A percentile compares a stretch with the other conserved stretches of the same genome.
Evolutionary conservation across 2,113 vertebrate species (phyloP).

Genomic region (Proteles cristata): DNA sequence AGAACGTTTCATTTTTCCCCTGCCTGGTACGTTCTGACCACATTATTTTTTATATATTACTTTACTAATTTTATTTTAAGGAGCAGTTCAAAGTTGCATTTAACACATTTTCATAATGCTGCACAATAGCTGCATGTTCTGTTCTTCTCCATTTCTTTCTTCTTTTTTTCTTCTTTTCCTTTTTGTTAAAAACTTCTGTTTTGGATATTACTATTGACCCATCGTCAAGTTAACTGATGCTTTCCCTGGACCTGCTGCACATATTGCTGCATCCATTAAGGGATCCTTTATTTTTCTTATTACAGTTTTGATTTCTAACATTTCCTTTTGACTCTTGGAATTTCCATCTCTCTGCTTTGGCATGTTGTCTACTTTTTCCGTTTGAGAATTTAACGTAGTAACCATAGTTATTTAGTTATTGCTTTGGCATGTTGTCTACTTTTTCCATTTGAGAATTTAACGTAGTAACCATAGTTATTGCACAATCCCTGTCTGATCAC

Average conservation of each 20-base stretch:
- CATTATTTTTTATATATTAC: no score
- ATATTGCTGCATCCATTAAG: neutral
- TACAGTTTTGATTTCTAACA: neutral
- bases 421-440: neutral
- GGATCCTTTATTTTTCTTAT: neutral
- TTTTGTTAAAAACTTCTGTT: neutral
- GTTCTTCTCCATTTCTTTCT: neutral
- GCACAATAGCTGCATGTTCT: accelerated
- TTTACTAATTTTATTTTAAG: neutral
- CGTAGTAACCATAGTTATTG: neutral
- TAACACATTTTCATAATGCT: neutral
- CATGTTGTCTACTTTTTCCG: neutral
- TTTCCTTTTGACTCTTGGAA: neutral
- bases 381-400: neutral
- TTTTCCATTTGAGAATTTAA: neutral
- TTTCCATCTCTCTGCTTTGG: neutral
- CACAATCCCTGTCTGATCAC: neutral
- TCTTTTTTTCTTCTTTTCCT: neutral
- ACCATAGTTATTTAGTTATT: neutral
- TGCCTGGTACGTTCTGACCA: neutral
- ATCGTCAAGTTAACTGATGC: neutral
- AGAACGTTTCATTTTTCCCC: neutral
- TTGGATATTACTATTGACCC: neutral
- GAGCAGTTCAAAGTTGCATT: neutral
- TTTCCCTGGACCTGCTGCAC: neutral